Conservation (phyloP, 2,797 vertebrate genomes). For the Smutsia temminckii region DNA sequence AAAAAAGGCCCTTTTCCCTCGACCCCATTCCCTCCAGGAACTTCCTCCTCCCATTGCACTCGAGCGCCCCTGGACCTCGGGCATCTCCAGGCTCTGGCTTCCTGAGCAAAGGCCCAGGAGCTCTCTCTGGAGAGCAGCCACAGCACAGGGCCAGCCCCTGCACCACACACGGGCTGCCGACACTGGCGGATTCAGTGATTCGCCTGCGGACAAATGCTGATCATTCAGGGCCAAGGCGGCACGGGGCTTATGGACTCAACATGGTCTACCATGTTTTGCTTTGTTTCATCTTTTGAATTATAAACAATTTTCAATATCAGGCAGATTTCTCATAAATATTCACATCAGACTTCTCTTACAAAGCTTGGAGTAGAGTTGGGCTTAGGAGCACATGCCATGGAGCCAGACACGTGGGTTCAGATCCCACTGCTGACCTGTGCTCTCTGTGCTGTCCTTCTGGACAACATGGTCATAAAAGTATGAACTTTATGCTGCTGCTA, state of each 20-base stretch:
- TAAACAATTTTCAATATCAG: neutral
- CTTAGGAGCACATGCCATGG: neutral
- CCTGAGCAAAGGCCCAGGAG: too few species aligned
- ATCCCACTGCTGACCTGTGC: accelerated
- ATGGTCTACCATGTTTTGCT: accelerated
- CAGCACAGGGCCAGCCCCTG: neutral
- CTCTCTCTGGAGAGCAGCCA: accelerated
- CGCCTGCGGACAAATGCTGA: accelerated
- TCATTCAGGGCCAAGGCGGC: neutral
- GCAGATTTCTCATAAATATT: neutral
- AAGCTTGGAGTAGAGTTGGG: neutral
- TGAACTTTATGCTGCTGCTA: accelerated
- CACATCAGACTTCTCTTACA: neutral
- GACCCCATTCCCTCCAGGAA: neutral
- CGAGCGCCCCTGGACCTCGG: accelerated
- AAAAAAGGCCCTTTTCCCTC: neutral
- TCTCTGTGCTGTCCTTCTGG: neutral
- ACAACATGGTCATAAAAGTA: too few species aligned
- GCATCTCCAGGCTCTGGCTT: accelerated
- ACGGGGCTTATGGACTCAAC: accelerated
- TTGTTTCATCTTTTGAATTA: neutral
- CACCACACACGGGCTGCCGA: accelerated
- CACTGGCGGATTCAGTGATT: accelerated
- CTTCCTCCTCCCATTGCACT: accelerated
- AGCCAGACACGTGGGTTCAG: too few species aligned